Conservation (phyloP, 2,888 invertebrate species). For the Chloroclystis v-ata region DNA sequence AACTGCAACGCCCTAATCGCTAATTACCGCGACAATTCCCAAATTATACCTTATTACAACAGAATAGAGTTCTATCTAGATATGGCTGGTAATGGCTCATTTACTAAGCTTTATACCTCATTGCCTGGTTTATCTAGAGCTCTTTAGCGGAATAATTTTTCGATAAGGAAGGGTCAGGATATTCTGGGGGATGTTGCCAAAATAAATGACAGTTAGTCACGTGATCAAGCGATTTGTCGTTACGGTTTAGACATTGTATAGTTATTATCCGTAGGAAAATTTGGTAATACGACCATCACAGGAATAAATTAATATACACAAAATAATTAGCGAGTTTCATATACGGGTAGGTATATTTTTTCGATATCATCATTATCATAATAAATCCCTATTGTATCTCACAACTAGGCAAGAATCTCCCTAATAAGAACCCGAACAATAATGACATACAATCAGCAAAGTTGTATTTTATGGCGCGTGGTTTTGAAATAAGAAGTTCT, state of each 20-base stretch:
- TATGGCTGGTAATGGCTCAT: constrained; percentile 33
- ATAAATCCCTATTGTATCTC: too few relatives aligned
- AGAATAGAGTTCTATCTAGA: constrained; percentile 29
- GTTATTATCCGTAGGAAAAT: not conserved
- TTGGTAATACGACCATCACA: not conserved
- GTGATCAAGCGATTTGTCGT: constrained; percentile 71
- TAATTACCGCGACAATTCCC: constrained; percentile 27
- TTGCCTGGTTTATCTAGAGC: constrained; percentile 37
- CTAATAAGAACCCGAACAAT: too few relatives aligned
- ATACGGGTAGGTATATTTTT: too few relatives aligned
- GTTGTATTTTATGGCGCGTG: too few relatives aligned
- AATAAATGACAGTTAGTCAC: constrained; percentile 66
- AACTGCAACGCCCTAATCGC: constrained; percentile 43
- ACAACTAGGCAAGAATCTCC: too few relatives aligned
- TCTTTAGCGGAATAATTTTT: constrained; percentile 6
- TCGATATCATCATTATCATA: too few relatives aligned
- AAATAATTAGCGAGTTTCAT: too few relatives aligned
- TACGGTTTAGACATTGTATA: constrained; percentile 42
- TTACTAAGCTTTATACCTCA: constrained; percentile 37
- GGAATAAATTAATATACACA: too few relatives aligned
- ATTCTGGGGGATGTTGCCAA: constrained; percentile 34
- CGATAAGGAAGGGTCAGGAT: constrained; percentile 16
- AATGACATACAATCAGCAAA: too few relatives aligned
- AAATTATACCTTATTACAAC: constrained; percentile 23
- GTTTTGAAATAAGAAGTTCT: too few relatives aligned